Evolutionary conservation across 1,140 invertebrate species (phyloP).

Genomic region (Lordiphosa clarofinis): DNA sequence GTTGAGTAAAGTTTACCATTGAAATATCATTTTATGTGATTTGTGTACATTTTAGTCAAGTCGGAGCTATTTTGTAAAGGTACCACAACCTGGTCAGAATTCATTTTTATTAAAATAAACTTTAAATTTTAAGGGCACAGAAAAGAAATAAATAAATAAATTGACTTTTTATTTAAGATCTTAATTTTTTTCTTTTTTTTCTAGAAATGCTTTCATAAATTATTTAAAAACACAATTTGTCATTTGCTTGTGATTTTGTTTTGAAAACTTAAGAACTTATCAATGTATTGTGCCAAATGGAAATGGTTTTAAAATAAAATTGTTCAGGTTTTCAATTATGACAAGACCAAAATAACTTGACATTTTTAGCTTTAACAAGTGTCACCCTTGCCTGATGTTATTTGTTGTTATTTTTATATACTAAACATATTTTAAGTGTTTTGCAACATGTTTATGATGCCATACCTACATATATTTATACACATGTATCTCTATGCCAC

Average conservation of each 20-base stretch:
- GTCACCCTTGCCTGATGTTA: slow-evolving; percentile 22
- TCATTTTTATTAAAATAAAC: too few relatives aligned
- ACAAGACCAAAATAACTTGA: slow-evolving; percentile 60
- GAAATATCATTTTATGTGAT: too few relatives aligned
- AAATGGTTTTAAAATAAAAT: slow-evolving; percentile 40
- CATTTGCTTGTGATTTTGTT: slow-evolving; percentile 28
- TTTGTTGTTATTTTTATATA: slow-evolving; percentile 6
- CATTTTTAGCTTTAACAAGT: slow-evolving; percentile 57
- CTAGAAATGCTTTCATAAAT: slow-evolving; percentile 48
- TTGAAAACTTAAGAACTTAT: slow-evolving; percentile 53
- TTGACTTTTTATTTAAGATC: slow-evolving; percentile 1
- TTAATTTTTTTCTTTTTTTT: too few relatives aligned
- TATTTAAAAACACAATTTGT: slow-evolving; percentile 59
- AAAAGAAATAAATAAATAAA: slow-evolving; percentile 13
- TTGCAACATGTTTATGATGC: slow-evolving; percentile 67
- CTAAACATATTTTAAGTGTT: slow-evolving; percentile 56
- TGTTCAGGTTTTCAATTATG: slow-evolving; percentile 66
- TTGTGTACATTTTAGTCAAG: too few relatives aligned
- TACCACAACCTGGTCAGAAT: too few relatives aligned
- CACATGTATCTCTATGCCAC: slow-evolving; percentile 1
- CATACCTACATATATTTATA: slow-evolving; percentile 21
- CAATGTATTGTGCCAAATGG: slow-evolving; percentile 62
- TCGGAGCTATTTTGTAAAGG: too few relatives aligned
- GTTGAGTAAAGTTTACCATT: too few relatives aligned
- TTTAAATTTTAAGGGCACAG: too few relatives aligned